Evolutionary conservation across 2,797 vertebrate genomes (phyloP).

Genomic region (Heterohyrax brucei): DNA sequence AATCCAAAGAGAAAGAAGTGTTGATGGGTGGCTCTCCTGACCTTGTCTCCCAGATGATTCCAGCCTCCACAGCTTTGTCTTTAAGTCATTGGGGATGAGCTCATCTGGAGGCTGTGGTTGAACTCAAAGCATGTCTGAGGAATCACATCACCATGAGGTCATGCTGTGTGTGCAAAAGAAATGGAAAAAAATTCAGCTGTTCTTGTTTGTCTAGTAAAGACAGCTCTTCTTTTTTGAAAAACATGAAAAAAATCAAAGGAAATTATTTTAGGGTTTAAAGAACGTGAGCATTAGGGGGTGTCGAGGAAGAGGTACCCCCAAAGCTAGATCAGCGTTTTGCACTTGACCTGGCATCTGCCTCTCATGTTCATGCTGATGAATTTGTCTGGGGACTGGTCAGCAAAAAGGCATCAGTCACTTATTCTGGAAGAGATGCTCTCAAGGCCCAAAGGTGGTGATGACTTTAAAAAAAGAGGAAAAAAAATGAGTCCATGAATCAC

Average conservation of each 20-base stretch:
- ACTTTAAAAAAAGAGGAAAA: too few species aligned
- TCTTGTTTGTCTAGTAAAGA: neutral
- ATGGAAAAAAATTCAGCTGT: neutral
- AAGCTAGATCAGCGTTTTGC: neutral
- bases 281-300: accelerated
- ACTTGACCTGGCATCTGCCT: neutral
- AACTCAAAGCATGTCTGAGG: constrained; percentile 76
- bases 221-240: neutral
- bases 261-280: neutral
- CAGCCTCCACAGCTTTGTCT: neutral
- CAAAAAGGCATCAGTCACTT: accelerated
- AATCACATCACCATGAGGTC: constrained; percentile 62
- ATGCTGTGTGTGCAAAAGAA: constrained; percentile 39
- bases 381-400: neutral
- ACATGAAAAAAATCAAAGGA: neutral
- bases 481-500: accelerated
- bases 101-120: constrained; percentile 71
- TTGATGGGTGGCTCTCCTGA: neutral
- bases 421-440: neutral
- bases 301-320: too few species aligned
- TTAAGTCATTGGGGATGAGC: constrained; percentile 69
- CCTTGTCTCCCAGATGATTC: neutral
- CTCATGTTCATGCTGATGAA: accelerated
- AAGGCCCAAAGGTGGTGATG: neutral
- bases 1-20: accelerated